Base-by-base conservation (phyloP, 2,888 invertebrate genomes). In the Meandrusa payeni region DNA sequence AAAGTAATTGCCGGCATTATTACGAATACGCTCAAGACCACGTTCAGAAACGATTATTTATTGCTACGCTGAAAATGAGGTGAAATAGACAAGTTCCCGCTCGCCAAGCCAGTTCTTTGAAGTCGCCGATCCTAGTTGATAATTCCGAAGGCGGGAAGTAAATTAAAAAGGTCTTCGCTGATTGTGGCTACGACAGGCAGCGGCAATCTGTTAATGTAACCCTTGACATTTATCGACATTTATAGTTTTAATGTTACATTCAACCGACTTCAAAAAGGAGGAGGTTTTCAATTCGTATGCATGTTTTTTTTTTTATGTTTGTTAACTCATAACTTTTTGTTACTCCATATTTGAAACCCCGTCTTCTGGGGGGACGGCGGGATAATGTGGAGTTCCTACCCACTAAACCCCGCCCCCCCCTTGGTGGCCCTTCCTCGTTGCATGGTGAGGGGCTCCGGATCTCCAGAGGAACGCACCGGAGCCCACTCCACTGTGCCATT, bases 1-100 rank as follows among this genome's bases (percentile, higher is more conserved):
- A 23, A 13, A 22, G 15, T 29, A 39, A 39, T 29, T 39, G 39
- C 39, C 3, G 39, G 22, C 39, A 23, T 22, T 29, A 28, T 23
- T 39, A 10, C 15, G 22, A 31, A 39, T 23, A 29, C 20, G 22
- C 9, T 22, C 9, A 39, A 29, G 19, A 29, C 13, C 29, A 10
- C 20, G 20, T 9, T 15, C 3, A 11, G 15, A 10, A 23, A 13
- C 13, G 22, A 7, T 22, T 29, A 29, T 22, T 28, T 29, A 28
- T 29, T 28, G 15, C 39, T 1, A n/a, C 12, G 20, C 22, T 23
- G 28, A 28, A 22, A 39, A 28, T n/a, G 13, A 29, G 22, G 19
- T 29, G 15, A 10, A 23, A 29, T 13, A 29, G 23, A 39, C 39
- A 23, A 28, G 29, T 24, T 40, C 26, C n/a, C 19, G 11, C 17